A percentile compares a stretch with the other conserved stretches of the same genome.
These are phyloP conservation scores for Pogonocichla stellata DNA, from an alignment of 2,113 vertebrate species.

Conservation along the genomic window DNA sequence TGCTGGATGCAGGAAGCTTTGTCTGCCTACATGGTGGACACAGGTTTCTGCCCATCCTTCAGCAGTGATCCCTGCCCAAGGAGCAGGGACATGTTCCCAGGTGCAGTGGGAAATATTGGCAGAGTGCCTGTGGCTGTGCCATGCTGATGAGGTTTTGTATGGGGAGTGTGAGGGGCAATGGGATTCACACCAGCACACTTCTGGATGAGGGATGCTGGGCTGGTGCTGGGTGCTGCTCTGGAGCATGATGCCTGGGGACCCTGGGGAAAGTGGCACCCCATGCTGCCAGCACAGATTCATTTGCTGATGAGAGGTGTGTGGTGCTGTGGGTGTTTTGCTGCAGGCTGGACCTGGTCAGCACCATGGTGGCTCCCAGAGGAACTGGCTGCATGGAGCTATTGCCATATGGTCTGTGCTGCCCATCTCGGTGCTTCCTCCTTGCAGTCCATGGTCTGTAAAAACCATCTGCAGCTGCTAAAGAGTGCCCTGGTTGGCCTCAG, in stretches of 20 bases:
- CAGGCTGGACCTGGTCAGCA: not conserved
- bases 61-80: accelerated
- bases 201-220: not conserved
- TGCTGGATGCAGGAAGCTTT: not conserved
- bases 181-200: not conserved
- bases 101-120: not conserved
- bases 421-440: not conserved
- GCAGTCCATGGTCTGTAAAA: not conserved
- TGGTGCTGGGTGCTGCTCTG: not conserved
- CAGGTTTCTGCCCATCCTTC: not conserved
- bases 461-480: not conserved
- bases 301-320: not conserved
- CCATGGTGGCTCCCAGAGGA: not conserved
- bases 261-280: not conserved
- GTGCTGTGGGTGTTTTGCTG: not conserved
- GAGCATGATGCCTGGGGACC: accelerated
- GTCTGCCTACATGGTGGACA: not conserved
- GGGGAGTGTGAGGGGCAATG: not conserved
- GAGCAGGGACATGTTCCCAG: not conserved
- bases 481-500: not conserved
- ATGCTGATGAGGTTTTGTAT: not conserved
- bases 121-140: not conserved
- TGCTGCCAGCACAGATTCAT: not conserved
- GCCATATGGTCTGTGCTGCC: not conserved
- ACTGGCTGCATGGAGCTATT: not conserved